Evolutionary conservation across 2,113 vertebrate species (phyloP), one percentile per base, ranked within the genome.

Genomic region (Orycteropus afer): DNA sequence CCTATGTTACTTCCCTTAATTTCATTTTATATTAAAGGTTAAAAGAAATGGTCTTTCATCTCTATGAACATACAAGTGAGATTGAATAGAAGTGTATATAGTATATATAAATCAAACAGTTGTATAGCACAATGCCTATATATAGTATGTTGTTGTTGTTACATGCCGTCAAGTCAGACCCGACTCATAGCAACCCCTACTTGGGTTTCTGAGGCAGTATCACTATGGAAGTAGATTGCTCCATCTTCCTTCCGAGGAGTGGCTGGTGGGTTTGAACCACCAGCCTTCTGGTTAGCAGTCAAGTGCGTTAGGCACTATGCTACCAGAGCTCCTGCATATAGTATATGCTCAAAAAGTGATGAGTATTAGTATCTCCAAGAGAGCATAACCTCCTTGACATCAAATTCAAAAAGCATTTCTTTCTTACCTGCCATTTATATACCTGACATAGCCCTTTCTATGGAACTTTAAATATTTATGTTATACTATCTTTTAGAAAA

Each of bases 401-500:
- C 67, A 86, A 77, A 91, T 22, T 90, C 80, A 86, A 84, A 88
- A 47, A 37, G 13, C n/a, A 37, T 8, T 57, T 82, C 37, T 88
- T 87, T 18, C 29, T 85, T 45, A 78, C 42, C 22, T 95, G n/a
- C 3, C 49, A 76, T 91, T 95, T 80, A n/a, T 85, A 78, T 88
- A 83, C 25, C 23, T 95, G 55, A 74, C 10, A 51, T n/a, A 89
- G 32, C 8, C 34, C 93, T 63, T 76, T 86, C 53, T 55, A 25
- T 71, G 95, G 59, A 18, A 6, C 71, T n/a, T 40, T 90, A 73
- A 90, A 85, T 69, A 45, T 78, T 81, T 74, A 1, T 90, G 12
- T 82, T 95, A 51, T 73, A 90, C 7, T 32, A 65, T 42, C 22
- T 29, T 18, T 86, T 18, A 92, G 55, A 85, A 78, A 79, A 87